Base-by-base conservation (phyloP, 2,797 vertebrate species). In the Simalia tracyae region DNA sequence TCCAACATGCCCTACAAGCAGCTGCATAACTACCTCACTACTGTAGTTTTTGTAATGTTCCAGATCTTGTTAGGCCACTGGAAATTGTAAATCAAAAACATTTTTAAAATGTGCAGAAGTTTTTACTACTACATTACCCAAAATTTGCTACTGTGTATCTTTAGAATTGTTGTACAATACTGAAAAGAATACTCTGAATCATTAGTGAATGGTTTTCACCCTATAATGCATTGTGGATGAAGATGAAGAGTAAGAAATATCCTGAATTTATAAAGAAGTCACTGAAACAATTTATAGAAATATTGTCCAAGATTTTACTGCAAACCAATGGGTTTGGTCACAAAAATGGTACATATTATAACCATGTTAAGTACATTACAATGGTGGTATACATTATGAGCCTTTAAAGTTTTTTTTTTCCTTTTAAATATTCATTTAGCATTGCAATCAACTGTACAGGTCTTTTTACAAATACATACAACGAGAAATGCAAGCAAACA, bases 351-450 rank as follows among this genome's bases (percentile, higher is more conserved):
- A 98, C 97, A 97, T 98, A 98, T 98, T 96, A 96, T 96, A 97
- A 96, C 97, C 96, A 97, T 97, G 98, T 98, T 99, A 98, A 99
- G 98, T 99, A 99, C 98, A 98, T 99, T 98, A 98, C 98, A 98
- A 98, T 98, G 98, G 97, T 98, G 98, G 98, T 97, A 98, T 98
- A 98, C 98, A 97, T 98, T 98, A 98, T 97, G 98, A 98, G 98
- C 98, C 31, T 92, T 90, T 89, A 63, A 98, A 98, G 98, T 97
- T 66, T 56, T 88, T 64, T 72, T 97, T 98, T 98, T 84, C 98
- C 98, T 97, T 98, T 98, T 98, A 99, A 99, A 99, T 99, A 99
- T 98, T 98, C 98, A 99, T 98, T 98, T 99, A 98, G 97, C 98
- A 98, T 98, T 98, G 98, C 97, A 97, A 98, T 97, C 98, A 97